Conservation (phyloP, 64 coral and sea anemone genomes). For the Pachyseris speciosa region DNA sequence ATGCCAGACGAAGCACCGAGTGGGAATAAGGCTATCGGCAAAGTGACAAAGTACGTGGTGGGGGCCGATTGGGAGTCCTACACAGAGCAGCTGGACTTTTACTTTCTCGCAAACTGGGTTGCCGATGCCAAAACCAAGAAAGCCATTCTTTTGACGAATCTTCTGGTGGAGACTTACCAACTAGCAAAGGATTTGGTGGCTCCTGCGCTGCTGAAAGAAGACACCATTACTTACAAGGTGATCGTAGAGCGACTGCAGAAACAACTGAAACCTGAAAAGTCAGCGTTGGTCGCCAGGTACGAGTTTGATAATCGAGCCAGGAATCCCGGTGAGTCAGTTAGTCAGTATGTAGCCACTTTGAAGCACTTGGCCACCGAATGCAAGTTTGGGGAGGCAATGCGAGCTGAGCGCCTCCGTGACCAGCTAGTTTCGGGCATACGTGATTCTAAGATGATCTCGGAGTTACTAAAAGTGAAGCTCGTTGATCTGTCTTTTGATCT, state of each 20-base stretch:
- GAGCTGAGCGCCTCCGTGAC: slow-evolving; percentile 9
- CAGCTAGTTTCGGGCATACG: not conserved
- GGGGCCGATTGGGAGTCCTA: too few relatives aligned
- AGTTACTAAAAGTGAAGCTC: slow-evolving; percentile 29
- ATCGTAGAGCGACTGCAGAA: slow-evolving; percentile 50
- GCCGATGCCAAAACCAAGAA: too few relatives aligned
- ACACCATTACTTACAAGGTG: slow-evolving; percentile 17
- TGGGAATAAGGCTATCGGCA: not conserved
- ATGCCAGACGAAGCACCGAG: not conserved
- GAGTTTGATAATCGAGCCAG: slow-evolving; percentile 60
- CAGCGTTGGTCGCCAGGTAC: slow-evolving; percentile 46
- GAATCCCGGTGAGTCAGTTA: slow-evolving; percentile 52
- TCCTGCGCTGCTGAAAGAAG: not conserved
- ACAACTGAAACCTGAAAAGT: slow-evolving; percentile 58
- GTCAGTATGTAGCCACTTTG: slow-evolving; percentile 52
- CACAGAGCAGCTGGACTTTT: too few relatives aligned
- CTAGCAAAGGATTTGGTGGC: slow-evolving; percentile 50
- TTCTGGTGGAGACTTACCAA: slow-evolving; percentile 60
- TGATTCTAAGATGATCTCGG: slow-evolving; percentile 15
- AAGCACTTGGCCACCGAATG: slow-evolving; percentile 76
- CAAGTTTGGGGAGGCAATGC: slow-evolving; percentile 60
- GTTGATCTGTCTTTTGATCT: not conserved
- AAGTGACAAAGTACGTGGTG: slow-evolving; percentile 29
- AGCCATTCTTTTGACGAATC: too few relatives aligned
- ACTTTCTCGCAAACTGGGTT: too few relatives aligned